Conservation (phyloP, 2,113 vertebrate genomes). For the Proterorhinus semilunaris region DNA sequence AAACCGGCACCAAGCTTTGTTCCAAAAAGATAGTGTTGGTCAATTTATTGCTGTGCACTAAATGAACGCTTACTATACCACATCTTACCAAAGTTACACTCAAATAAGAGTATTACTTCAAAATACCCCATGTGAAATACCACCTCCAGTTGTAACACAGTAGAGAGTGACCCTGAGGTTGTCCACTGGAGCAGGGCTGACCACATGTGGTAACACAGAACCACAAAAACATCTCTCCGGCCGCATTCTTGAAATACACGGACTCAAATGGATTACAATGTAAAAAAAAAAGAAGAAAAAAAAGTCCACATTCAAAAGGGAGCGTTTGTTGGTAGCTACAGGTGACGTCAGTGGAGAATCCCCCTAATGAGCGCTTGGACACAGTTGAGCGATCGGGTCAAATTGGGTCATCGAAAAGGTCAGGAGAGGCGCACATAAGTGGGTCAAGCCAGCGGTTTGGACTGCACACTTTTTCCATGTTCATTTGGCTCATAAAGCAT, state of each 20-base stretch:
- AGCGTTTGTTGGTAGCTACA: constrained; percentile 13
- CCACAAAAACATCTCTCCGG: not conserved
- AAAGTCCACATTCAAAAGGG: not conserved
- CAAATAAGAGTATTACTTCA: too few relatives aligned
- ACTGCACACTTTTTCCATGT: constrained; percentile 23
- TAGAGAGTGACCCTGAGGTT: not conserved
- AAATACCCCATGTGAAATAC: too few relatives aligned
- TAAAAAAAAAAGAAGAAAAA: not conserved
- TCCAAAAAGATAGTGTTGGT: too few relatives aligned
- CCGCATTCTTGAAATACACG: constrained; percentile 9
- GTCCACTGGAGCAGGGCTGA: constrained; percentile 7
- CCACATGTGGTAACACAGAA: constrained; percentile 29
- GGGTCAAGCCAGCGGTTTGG: constrained; percentile 22
- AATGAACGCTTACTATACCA: too few relatives aligned
- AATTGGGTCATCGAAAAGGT: constrained; percentile 46
- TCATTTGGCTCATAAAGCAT: constrained; percentile 59
- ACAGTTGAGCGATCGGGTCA: constrained; percentile 58
- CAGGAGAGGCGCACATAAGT: constrained; percentile 28
- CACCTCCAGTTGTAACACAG: not conserved
- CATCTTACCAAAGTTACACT: too few relatives aligned
- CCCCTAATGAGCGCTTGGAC: constrained; percentile 53
- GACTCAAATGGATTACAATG: not conserved
- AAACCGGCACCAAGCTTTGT: too few relatives aligned
- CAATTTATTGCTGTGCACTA: too few relatives aligned
- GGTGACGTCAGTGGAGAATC: constrained; percentile 31